Evolutionary conservation across 2,113 vertebrate species (phyloP), one percentile per base, ranked within the genome.

Genomic region (Myotis davidii): DNA sequence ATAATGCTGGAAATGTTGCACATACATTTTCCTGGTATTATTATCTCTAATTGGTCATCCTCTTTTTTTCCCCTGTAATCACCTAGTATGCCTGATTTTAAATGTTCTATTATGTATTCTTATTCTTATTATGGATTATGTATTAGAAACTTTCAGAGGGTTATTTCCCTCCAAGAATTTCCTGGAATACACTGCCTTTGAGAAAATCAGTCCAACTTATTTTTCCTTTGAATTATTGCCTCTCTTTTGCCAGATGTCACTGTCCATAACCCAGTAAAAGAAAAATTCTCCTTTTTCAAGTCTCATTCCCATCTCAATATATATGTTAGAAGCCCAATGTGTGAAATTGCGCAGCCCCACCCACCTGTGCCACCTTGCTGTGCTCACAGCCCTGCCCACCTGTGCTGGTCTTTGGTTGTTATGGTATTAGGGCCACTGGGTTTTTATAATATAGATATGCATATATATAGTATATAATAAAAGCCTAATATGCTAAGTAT

Each of bases 101-200:
- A 93, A 90, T 89, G 17, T 56, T 65, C n/a, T 86, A 64, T 85
- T 88, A 76, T 77, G 5, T 25, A 18, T 61, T 86, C 39, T 64
- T 69, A 54, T 61, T 27, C 18, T 45, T 89, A 37, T 65, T 79
- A 64, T 91, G 27, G 16, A 84, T 89, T 88, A 54, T 37, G 7
- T 42, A 84, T 83, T 34, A 83, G 11, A 83, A 83, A 16, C 9
- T 93, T 94, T 83, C n/a, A 61, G 14, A 56, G 32, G 1, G 5
- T 72, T 59, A 1, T 23, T 93, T 88, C 10, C 59, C 4, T 61
- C 64, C 48, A 91, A 91, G 93, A 78, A 85, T 89, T 93, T 90
- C 67, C 56, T 85, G 23, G 56, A 92, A 85, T 56, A 5, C 6
- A 87, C 56, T 37, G 16, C 17, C 16, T 92, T 74, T 84, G 32